Evolutionary conservation across 1,140 invertebrate species (phyloP).

Genomic region (Babylonia areolata): DNA sequence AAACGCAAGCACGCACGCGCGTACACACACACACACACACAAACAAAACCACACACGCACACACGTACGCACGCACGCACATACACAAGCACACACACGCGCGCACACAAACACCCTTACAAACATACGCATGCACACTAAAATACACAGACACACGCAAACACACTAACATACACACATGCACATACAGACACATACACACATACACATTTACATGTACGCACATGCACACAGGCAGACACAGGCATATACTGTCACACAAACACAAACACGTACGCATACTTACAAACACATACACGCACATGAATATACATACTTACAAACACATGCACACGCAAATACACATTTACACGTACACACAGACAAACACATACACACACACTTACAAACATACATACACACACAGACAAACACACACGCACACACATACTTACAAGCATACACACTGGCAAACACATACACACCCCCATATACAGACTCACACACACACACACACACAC

Average conservation of each 20-base stretch:
- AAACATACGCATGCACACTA: no score
- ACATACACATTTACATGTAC: neutral
- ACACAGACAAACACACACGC: neutral
- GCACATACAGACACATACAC: neutral
- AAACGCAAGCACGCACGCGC: no score
- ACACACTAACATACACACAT: neutral
- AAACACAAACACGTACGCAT: neutral
- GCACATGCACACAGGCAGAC: neutral
- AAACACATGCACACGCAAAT: neutral
- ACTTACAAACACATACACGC: neutral
- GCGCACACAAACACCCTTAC: no score
- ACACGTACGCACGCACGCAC: no score
- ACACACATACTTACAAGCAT: neutral
- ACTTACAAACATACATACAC: neutral
- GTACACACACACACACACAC: no score
- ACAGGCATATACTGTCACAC: neutral
- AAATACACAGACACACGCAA: neutral
- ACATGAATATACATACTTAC: neutral
- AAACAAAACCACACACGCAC: no score
- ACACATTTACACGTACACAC: neutral
- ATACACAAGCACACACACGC: no score
- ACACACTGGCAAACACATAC: neutral
- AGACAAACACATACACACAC: neutral
- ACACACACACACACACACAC: constrained; percentile 11
- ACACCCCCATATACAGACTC: neutral